Base-by-base conservation (phyloP, 2,888 invertebrate genomes). In the Heliconius ismenius region DNA sequence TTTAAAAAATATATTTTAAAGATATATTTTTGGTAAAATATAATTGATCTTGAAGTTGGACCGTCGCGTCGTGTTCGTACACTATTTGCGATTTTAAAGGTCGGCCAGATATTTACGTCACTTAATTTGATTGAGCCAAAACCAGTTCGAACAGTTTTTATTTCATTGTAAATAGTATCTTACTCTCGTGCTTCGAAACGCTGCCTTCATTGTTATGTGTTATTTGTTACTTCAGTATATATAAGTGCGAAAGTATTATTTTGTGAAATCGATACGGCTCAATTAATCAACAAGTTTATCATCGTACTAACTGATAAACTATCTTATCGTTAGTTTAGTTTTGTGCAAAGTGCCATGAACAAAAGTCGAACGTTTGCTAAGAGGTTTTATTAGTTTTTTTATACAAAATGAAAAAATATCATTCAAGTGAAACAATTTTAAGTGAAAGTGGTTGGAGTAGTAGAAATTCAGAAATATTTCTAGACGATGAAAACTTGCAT, bases 61-160 rank as follows among this genome's bases (percentile, higher is more conserved):
- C 62, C 60, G 21, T 76, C 63, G 84, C 60, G 21, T 76, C 63
- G 84, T 82, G 65, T 60, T 65, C 18, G 60, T 74, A 65, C 28
- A 54, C 36, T 76, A 76, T 84, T 81, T 72, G 78, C 76, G 79
- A 82, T 81, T 77, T 80, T 81, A 79, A 80, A 83, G 81, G 84
- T 82, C 82, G 81, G 83, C 84, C 26, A 85, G 83, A 86, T 84
- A 86, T 89, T 90, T 89, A 86, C 92, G 91, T 92, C 91, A 92
- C 87, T 83, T 84, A 83, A 84, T 86, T 86, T 86, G 86, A 86
- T 90, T 85, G 88, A 86, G 83, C 87, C 85, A 87, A 91, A 92
- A 92, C 91, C 88, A 83, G 92, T 91, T 85, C 82, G 90, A 85
- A 86, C 83, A 86, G 91, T 91, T 92, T 92, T 92, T 91, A 63